Conservation (phyloP, 2,113 vertebrate species). For the Talpa occidentalis region DNA sequence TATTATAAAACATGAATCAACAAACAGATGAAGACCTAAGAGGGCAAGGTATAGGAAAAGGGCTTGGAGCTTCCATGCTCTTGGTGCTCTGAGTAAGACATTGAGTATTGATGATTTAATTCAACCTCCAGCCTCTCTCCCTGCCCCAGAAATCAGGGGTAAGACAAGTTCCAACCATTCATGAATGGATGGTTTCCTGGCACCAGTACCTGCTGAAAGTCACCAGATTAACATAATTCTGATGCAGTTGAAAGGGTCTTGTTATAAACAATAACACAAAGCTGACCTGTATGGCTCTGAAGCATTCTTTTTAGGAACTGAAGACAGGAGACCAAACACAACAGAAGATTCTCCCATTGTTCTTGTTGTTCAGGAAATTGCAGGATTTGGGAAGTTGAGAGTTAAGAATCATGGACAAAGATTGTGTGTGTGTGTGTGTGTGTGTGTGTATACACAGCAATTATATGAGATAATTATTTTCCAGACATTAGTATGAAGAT, state of each 20-base stretch:
- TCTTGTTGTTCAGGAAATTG: neutral
- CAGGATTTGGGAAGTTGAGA: neutral
- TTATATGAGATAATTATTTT: neutral
- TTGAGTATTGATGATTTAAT: neutral
- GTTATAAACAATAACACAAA: neutral
- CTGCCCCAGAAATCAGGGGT: neutral
- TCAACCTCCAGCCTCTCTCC: neutral
- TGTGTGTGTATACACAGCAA: too few species aligned
- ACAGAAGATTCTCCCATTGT: neutral
- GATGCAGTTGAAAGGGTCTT: neutral
- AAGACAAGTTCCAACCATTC: neutral
- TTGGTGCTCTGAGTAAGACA: neutral
- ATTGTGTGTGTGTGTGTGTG: too few species aligned
- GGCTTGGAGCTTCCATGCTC: neutral
- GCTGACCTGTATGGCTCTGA: neutral
- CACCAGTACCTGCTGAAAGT: neutral
- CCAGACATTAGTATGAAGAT: neutral
- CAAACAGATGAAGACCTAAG: neutral
- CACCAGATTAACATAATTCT: neutral
- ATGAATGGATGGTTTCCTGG: neutral
- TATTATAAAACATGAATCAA: neutral
- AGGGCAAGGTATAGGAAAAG: neutral
- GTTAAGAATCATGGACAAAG: neutral
- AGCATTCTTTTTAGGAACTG: neutral
- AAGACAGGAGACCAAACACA: neutral